phyloP scores from a whole-genome alignment of 1,140 invertebrate species.

The Cydia strobilella region DNA sequence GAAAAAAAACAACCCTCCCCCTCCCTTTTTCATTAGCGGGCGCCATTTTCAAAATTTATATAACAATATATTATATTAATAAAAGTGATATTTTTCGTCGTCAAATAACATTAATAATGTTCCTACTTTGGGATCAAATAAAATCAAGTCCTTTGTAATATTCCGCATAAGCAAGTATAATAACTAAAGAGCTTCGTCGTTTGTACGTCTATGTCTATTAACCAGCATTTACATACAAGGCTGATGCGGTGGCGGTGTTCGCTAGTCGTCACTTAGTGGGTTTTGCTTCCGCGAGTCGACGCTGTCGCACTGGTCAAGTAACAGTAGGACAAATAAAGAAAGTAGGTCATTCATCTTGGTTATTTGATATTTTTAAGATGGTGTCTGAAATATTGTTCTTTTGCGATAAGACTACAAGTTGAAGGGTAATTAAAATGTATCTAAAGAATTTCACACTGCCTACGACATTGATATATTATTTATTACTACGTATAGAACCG shows the following conservation, averaged over 20 bases:
- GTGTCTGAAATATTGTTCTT: background rate
- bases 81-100: too few relatives aligned
- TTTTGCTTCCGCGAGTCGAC: conserved; percentile 23
- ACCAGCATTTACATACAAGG: conserved; percentile 18
- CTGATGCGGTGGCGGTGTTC: conserved; percentile 21
- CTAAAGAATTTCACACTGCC: too few relatives aligned
- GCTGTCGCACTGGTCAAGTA: background rate
- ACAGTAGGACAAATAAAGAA: background rate
- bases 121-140: too few relatives aligned
- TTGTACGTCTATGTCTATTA: conserved; percentile 28
- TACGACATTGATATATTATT: too few relatives aligned
- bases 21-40: too few relatives aligned
- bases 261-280: conserved; percentile 29
- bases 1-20: too few relatives aligned
- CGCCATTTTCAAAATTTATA: too few relatives aligned
- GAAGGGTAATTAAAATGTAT: too few relatives aligned
- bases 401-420: too few relatives aligned
- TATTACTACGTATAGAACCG: too few relatives aligned
- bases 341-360: background rate
- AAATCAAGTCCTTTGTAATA: background rate
- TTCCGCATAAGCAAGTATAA: background rate
- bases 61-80: too few relatives aligned
- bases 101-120: too few relatives aligned
- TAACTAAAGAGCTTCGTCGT: background rate
- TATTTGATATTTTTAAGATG: background rate